Conservation (phyloP, 2,113 vertebrate species). For the Esox niger region DNA sequence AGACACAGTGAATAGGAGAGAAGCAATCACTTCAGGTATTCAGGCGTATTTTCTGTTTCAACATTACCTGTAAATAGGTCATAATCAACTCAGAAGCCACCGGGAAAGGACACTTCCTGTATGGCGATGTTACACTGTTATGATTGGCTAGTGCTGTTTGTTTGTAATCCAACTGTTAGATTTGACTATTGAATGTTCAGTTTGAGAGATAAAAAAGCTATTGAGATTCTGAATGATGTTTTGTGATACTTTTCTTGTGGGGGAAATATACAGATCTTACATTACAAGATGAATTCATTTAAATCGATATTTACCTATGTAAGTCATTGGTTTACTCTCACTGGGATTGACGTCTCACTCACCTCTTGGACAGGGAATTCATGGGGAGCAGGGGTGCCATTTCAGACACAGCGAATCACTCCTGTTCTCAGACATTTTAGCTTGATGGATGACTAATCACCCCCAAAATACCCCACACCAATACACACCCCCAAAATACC, state of each 20-base stretch:
- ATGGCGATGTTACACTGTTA: slow-evolving; percentile 48
- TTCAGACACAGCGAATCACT: too few species aligned
- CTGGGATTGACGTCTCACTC: background rate
- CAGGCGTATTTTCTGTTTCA: background rate
- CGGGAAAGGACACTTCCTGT: slow-evolving; percentile 56
- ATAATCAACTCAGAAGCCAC: slow-evolving; percentile 45
- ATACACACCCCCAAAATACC: background rate
- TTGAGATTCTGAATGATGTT: slow-evolving; percentile 1
- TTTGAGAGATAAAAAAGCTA: slow-evolving; percentile 52
- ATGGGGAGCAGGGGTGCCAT: too few species aligned
- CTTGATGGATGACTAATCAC: background rate
- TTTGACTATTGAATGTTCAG: slow-evolving; percentile 46
- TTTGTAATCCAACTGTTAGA: slow-evolving; percentile 56
- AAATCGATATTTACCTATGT: background rate
- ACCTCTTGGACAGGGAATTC: background rate
- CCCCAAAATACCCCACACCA: background rate
- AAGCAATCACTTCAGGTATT: slow-evolving; percentile 40
- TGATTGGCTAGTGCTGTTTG: slow-evolving; percentile 58
- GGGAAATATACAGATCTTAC: too few species aligned
- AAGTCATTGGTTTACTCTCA: background rate
- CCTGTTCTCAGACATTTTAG: background rate
- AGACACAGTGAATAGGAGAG: slow-evolving; percentile 45
- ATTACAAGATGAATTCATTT: too few species aligned
- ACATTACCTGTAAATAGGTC: slow-evolving; percentile 46
- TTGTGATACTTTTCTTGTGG: slow-evolving; percentile 2